Base-by-base conservation (phyloP, 2,888 invertebrate species). In the Acrobasis consociella region DNA sequence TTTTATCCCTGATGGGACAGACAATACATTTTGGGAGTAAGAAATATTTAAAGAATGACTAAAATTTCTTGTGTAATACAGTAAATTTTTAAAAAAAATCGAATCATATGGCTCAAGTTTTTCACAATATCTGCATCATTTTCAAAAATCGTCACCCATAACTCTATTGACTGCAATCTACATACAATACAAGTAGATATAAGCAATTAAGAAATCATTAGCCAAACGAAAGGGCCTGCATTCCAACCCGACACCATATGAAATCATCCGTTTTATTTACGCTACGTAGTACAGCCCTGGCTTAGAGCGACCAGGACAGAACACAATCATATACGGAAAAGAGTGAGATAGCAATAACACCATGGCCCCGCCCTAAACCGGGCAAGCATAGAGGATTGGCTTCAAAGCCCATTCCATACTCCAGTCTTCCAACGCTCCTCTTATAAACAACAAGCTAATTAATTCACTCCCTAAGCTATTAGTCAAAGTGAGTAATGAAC, bases 251-350 rank as follows among this genome's bases (percentile, higher is more conserved):
- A 56, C 56, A 42, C 74, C 71, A 72, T 80, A 88, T 90, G 89
- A 89, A 89, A 85, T 90, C 89, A 90, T 82, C 77, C 81, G 77
- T 71, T 83, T 83, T 88, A 89, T 89, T 89, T 89, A 89, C 86
- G 78, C 77, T 75, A 64, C 75, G 69, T 80, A 78, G 86, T 85
- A 86, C 86, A 86, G 73, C 74, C 76, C 75, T 72, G 65, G 69
- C 50, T 56, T 9, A 56, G 72, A 17, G 22, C 22, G 74, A 86
- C 39, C 72, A 71, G 69, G 80, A 85, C 65, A 62, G 64, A 53
- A 82, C 60, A 65, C 63, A 50, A 55, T 15, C 7, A 31, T 58
- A 53, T 1, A 0, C 9, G 15, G 11, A 77, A 49, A 1, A 66
- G 74, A 87, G 50, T 62, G 77, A 67, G 82, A 86, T 11, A 60